Evolutionary conservation across 1,140 invertebrate genomes (phyloP).

Genomic region (Caenorhabditis remanei): DNA sequence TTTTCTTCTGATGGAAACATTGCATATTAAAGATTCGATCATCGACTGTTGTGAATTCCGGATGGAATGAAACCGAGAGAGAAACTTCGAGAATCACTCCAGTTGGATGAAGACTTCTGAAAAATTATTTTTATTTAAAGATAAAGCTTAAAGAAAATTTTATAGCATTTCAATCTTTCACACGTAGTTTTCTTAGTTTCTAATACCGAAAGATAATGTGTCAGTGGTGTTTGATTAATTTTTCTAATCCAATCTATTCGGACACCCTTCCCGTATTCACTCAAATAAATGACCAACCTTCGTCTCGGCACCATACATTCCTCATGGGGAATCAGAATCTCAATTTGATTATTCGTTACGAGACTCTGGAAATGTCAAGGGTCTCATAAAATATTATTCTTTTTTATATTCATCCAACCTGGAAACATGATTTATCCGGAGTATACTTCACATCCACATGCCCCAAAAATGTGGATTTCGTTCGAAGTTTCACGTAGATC

Average conservation of each 20-base stretch:
- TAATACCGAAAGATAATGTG: background rate
- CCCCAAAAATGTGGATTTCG: constrained; percentile 56
- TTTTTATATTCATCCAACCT: constrained; percentile 18
- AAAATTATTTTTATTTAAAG: constrained; percentile 14
- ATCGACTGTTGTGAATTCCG: constrained; percentile 57
- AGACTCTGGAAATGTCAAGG: constrained; percentile 48
- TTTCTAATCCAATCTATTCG: background rate
- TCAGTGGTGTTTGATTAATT: background rate
- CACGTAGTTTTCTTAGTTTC: background rate
- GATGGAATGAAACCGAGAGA: constrained; percentile 59
- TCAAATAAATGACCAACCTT: constrained; percentile 57
- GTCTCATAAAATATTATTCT: background rate
- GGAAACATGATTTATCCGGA: constrained; percentile 46
- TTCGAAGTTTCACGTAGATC: constrained; percentile 59
- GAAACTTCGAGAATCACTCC: constrained; percentile 59
- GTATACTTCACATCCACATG: constrained; percentile 58
- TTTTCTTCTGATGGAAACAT: constrained; percentile 58
- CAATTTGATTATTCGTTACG: constrained; percentile 64
- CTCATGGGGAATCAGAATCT: constrained; percentile 61
- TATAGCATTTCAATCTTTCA: background rate
- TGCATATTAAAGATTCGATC: constrained; percentile 61
- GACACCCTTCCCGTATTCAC: background rate
- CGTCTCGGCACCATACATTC: constrained; percentile 55
- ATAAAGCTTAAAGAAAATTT: background rate
- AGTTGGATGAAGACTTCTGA: constrained; percentile 44